phyloP scores from a whole-genome alignment of 2,113 vertebrate genomes.

The Notarius quadriscutis region DNA sequence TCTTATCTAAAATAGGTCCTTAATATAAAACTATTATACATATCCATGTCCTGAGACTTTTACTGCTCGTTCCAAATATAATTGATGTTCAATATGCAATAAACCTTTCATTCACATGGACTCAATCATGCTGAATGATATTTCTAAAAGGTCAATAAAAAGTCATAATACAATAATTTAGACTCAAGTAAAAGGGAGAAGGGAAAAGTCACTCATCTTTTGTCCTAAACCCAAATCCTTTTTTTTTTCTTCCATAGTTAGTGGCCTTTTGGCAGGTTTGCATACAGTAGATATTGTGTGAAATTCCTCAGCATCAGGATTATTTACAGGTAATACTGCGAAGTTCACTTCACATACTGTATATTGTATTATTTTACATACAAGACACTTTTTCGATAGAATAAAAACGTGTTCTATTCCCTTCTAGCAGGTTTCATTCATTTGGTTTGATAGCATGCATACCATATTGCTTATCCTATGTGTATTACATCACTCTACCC shows the following conservation, averaged over 20 bases:
- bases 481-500: too few species aligned
- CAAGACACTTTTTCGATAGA: too few species aligned
- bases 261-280: not conserved
- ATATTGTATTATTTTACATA: not conserved
- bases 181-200: not conserved
- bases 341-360: not conserved
- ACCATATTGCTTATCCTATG: too few species aligned
- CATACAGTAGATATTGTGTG: not conserved
- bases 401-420: too few species aligned
- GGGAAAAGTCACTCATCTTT: not conserved
- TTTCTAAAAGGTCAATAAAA: slow-evolving; percentile 23
- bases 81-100: not conserved
- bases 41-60: not conserved
- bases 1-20: not conserved
- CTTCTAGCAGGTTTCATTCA: too few species aligned
- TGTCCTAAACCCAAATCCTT: too few species aligned
- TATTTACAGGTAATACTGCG: not conserved
- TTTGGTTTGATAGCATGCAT: too few species aligned
- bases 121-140: slow-evolving; percentile 17
- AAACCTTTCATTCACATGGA: slow-evolving; percentile 2
- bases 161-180: not conserved
- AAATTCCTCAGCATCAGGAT: not conserved
- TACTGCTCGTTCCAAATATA: not conserved
- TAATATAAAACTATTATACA: slow-evolving; percentile 5
- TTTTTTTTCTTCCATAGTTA: not conserved